Percentiles rank a stretch among this genome's conserved stretches.
Evolutionary conservation across 1,140 invertebrate species (phyloP).

Genomic region (Drosophila miranda): DNA sequence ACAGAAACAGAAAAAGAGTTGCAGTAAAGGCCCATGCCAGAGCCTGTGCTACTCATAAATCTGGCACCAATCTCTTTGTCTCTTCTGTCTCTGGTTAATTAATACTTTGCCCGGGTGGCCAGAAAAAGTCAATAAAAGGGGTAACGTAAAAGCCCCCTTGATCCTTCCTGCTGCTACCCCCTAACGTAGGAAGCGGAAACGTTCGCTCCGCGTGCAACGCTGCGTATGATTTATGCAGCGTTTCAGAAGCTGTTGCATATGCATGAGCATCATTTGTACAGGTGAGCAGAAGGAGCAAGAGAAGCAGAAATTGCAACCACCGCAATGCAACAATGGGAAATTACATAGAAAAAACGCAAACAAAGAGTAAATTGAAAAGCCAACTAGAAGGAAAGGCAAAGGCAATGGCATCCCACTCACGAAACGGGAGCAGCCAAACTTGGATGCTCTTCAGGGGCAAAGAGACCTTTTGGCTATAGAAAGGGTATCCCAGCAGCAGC

Average conservation of each 20-base stretch:
- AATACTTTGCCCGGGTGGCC: slow-evolving; percentile 51
- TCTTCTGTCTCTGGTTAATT: slow-evolving; percentile 49
- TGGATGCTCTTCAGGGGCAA: slow-evolving; percentile 10
- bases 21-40: too few relatives aligned
- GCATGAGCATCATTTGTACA: slow-evolving; percentile 39
- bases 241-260: slow-evolving; percentile 73
- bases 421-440: background rate
- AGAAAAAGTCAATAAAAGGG: slow-evolving; percentile 26
- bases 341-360: slow-evolving; percentile 16
- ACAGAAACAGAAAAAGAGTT: too few relatives aligned
- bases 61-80: slow-evolving; percentile 52
- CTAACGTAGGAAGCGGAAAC: slow-evolving; percentile 44
- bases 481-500: slow-evolving; percentile 33
- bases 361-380: slow-evolving; percentile 50
- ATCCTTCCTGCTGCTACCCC: slow-evolving; percentile 21
- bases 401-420: background rate
- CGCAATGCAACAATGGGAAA: slow-evolving; percentile 42
- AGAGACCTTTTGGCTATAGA: background rate
- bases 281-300: slow-evolving; percentile 8
- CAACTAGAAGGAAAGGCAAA: slow-evolving; percentile 22
- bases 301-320: slow-evolving; percentile 37
- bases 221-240: slow-evolving; percentile 72
- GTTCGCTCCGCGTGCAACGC: slow-evolving; percentile 37
- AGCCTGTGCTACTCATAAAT: slow-evolving; percentile 19
- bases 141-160: background rate